Percentiles rank a stretch among this genome's conserved stretches.
phyloP scores from a whole-genome alignment of 2,888 invertebrate species.

The Gasteruption jaculator region DNA sequence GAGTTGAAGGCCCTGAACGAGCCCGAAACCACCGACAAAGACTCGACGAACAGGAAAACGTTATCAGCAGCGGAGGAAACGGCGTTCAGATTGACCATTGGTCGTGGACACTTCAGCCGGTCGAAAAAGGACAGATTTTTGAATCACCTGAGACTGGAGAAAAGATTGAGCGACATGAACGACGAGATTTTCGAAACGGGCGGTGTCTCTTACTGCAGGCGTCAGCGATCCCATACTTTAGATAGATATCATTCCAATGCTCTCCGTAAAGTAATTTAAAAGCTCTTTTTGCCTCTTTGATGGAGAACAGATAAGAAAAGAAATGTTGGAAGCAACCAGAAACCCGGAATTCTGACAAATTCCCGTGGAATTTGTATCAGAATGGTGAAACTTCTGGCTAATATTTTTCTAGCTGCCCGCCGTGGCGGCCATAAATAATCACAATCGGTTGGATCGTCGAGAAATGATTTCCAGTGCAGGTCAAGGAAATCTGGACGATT shows the following conservation, averaged over 20 bases:
- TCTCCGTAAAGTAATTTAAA: conserved; percentile 29
- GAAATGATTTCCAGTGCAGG: too few relatives aligned
- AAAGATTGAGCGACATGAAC: conserved; percentile 37
- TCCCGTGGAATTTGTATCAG: too few relatives aligned
- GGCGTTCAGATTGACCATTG: conserved; percentile 38
- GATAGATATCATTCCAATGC: conserved; percentile 31
- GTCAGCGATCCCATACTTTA: conserved; percentile 20
- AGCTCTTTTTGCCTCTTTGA: too few relatives aligned
- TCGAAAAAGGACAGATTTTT: conserved; percentile 42
- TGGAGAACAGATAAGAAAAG: too few relatives aligned
- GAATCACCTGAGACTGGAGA: conserved; percentile 40
- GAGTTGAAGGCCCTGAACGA: conserved; percentile 16
- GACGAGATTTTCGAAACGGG: conserved; percentile 33
- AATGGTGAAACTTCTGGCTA: too few relatives aligned
- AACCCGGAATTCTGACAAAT: too few relatives aligned
- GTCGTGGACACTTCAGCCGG: conserved; percentile 39
- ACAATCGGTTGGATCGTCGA: too few relatives aligned
- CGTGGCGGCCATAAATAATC: too few relatives aligned
- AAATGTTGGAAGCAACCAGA: too few relatives aligned
- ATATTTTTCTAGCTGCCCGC: too few relatives aligned
- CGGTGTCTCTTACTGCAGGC: conserved; percentile 26
- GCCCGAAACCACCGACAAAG: conserved; percentile 15
- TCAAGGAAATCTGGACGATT: too few relatives aligned
- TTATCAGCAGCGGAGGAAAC: conserved; percentile 39
- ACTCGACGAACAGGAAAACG: too few relatives aligned